phyloP scores from a whole-genome alignment of 2,888 invertebrate species.

The Rotaria magnacalcarata region DNA sequence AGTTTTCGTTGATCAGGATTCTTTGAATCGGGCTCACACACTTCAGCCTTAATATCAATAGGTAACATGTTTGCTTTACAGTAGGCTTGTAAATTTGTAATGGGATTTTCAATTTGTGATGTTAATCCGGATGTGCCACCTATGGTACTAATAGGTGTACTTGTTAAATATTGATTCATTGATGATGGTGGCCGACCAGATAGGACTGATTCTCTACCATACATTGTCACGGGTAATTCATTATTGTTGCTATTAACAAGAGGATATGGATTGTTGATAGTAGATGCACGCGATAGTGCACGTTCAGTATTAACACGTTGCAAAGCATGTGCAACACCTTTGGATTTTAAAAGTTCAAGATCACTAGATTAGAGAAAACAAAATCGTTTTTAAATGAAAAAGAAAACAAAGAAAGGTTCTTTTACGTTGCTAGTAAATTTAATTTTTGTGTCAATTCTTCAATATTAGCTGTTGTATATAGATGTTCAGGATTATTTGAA shows the following conservation, averaged over 20 bases:
- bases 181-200: neutral
- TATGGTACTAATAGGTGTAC: neutral
- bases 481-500: conserved; percentile 31
- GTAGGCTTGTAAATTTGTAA: conserved; percentile 32
- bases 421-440: conserved; percentile 21
- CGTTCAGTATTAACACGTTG: conserved; percentile 17
- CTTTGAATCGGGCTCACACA: neutral
- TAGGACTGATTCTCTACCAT: neutral
- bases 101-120: neutral
- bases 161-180: neutral
- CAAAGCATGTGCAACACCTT: conserved; percentile 24
- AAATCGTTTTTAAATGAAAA: neutral
- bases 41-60: neutral
- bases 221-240: neutral
- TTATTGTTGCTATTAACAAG: neutral
- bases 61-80: conserved; percentile 29
- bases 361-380: neutral
- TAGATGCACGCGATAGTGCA: neutral
- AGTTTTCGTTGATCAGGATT: neutral
- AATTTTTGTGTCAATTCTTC: conserved; percentile 32
- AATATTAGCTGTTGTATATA: neutral
- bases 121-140: neutral
- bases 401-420: neutral
- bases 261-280: neutral
- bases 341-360: neutral